Conservation (phyloP, 2,113 vertebrate species). For the Australoheros scitulus region DNA sequence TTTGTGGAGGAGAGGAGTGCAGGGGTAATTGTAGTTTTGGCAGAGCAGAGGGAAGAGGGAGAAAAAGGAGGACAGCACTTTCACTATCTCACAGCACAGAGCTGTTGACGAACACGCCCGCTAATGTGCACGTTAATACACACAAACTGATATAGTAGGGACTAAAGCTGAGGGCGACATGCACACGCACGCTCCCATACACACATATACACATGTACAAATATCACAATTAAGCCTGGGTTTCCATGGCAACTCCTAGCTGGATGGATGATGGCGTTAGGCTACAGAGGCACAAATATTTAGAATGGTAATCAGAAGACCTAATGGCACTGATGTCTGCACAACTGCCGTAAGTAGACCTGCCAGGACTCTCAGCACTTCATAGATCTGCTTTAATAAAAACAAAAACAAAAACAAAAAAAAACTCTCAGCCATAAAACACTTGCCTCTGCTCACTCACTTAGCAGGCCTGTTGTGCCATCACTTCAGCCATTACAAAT, state of each 20-base stretch:
- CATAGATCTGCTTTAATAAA: slow-evolving; percentile 60
- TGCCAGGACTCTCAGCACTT: slow-evolving; percentile 42
- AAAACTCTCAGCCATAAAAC: slow-evolving; percentile 56
- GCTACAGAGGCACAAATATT: slow-evolving; percentile 67
- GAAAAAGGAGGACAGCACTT: slow-evolving; percentile 63
- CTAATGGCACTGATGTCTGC: slow-evolving; percentile 67
- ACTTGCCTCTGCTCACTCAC: slow-evolving; percentile 69
- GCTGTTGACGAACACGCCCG: slow-evolving; percentile 39
- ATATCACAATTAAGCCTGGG: slow-evolving; percentile 76
- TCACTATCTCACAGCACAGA: slow-evolving; percentile 63
- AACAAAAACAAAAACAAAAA: slow-evolving; percentile 1
- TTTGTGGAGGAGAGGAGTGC: slow-evolving; percentile 74
- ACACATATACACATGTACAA: slow-evolving; percentile 32
- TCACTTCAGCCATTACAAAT: slow-evolving; percentile 82
- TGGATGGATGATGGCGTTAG: slow-evolving; percentile 56
- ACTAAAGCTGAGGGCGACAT: slow-evolving; percentile 40
- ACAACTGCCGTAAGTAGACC: slow-evolving; percentile 41
- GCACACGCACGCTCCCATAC: background rate
- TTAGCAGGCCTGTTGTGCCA: slow-evolving; percentile 75
- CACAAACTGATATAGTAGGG: slow-evolving; percentile 5
- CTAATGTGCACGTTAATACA: background rate
- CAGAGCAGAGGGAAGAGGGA: slow-evolving; percentile 56
- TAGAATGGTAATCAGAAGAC: slow-evolving; percentile 67
- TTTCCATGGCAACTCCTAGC: slow-evolving; percentile 76
- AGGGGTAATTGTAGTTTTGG: slow-evolving; percentile 82